Evolutionary conservation across 2,113 vertebrate genomes (phyloP), one percentile per base, ranked within the genome.

Genomic region (Pao palembangensis): DNA sequence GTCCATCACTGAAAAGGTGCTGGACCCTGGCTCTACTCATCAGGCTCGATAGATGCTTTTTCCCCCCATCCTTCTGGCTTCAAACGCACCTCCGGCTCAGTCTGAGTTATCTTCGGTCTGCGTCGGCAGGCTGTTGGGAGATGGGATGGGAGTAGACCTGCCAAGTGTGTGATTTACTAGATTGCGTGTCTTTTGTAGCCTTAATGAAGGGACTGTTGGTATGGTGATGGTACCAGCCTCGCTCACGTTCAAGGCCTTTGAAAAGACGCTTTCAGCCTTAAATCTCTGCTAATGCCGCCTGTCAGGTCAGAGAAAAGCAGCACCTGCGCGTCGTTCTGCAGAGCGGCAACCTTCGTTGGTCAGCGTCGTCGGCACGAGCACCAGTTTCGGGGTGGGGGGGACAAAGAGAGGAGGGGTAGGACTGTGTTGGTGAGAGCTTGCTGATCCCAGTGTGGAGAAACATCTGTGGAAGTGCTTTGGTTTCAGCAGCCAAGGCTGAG

Each of bases 401-500:
- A 52, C 69, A 57, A 54, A 56, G 72, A 70, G 46, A 56, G 67
- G 44, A 54, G 61, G 63, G 64, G 76, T 64, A 83, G 67, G 51
- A 70, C 63, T 43, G 79, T 62, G 71, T 67, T 21, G 58, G 68
- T 58, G 78, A 55, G 79, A 46, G 79, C 73, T 76, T 82, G 85
- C 84, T 80, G 84, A 76, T 87, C 81, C 78, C 81, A 77, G 74
- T 82, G 77, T 81, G 76, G 74, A 76, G 78, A 79, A 91, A 86
- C 82, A 87, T 88, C 86, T 91, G 88, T 89, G 85, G 73, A 87
- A 90, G 81, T 79, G 85, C 86, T 91, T 88, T 87, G 77, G 83
- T 87, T 89, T 88, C 83, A 75, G 81, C 81, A 85, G 84, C 84
- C 83, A 76, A 78, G 77, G 71, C 84, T 86, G 84, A 88, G 84